A percentile compares a stretch with the other conserved stretches of the same genome.
These are phyloP conservation scores for Himantopus leucocephalus DNA, from an alignment of 2,113 vertebrate genomes.

Conservation along the genomic window DNA sequence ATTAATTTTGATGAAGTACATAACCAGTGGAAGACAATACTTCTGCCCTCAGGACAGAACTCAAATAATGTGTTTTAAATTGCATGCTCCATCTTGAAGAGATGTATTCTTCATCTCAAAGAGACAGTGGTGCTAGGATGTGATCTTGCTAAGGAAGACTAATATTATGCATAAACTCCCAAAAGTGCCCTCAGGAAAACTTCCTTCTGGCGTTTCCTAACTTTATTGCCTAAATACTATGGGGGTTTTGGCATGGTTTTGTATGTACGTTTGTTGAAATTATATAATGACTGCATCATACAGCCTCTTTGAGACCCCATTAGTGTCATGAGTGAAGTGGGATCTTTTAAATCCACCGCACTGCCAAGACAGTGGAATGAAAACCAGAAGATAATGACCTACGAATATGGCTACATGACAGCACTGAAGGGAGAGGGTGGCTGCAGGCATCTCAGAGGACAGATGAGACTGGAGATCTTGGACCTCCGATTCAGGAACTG, in stretches of 20 bases:
- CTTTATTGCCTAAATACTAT: background rate
- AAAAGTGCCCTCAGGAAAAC: background rate
- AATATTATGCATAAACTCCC: background rate
- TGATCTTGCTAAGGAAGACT: background rate
- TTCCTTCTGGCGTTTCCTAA: background rate
- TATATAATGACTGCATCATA: background rate
- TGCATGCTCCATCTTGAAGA: background rate
- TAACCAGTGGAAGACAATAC: background rate
- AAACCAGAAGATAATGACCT: background rate
- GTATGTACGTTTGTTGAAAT: background rate
- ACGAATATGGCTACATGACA: background rate
- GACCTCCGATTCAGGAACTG: background rate
- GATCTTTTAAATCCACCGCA: background rate
- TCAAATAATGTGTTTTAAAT: background rate
- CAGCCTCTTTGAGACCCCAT: background rate
- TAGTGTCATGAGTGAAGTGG: background rate
- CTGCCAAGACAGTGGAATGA: background rate
- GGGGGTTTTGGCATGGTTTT: background rate
- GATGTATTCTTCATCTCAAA: background rate
- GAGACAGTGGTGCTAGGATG: background rate
- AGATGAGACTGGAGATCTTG: background rate
- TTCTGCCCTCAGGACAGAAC: background rate
- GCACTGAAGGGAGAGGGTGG: background rate
- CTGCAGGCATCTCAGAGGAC: background rate
- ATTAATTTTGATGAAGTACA: slow-evolving; percentile 23